Base-by-base conservation (phyloP, 2,797 vertebrate genomes). In the Hippopotamyrus pictus region DNA sequence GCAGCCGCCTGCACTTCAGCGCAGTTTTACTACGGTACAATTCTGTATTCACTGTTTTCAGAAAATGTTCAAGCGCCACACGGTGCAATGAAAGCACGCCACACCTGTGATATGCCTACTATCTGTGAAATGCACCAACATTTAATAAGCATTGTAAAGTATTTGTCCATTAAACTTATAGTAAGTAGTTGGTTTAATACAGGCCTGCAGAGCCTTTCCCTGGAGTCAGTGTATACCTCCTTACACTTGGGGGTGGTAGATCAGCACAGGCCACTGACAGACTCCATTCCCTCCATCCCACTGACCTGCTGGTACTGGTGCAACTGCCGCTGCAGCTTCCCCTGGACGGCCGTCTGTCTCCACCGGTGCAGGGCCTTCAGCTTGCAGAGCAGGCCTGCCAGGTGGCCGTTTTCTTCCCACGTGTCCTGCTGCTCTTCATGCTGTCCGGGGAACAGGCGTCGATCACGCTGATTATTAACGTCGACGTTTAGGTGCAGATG, bases 381-480 rank as follows among this genome's bases (percentile, higher is more conserved):
- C 89, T 96, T 95, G 91, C 93, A 89, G 59, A 95, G 88, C 90
- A 96, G 90, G 50, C 93, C 79, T 0, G 89, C 90, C 91, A 97
- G 91, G 53, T 89, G 90, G 44, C 25, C 91, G 48, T 94, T 95
- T 92, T 96, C 95, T 90, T 91, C 90, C 88, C 69, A 46, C 53
- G 94, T n/a, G 50, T 93, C 89, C 57, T 94, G 92, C 91, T 96
- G 92, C 33, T 95, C 93, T 53, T 95, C 93, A 93, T 95, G 95
- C 95, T 96, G 44, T 91, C 46, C 90, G 91, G 84, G 51, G 2
- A 0, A 88, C 79, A 44, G 48, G 50, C 59, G 88, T 25, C 22
- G 6, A 7, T 89, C 88, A 89, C 65, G 9, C 88, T 3, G 33
- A 37, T 62, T 44, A 89, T 57, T 44, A 44, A 82, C 41, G 5